Conservation (phyloP, 2,113 vertebrate genomes). For the Lontra canadensis region DNA sequence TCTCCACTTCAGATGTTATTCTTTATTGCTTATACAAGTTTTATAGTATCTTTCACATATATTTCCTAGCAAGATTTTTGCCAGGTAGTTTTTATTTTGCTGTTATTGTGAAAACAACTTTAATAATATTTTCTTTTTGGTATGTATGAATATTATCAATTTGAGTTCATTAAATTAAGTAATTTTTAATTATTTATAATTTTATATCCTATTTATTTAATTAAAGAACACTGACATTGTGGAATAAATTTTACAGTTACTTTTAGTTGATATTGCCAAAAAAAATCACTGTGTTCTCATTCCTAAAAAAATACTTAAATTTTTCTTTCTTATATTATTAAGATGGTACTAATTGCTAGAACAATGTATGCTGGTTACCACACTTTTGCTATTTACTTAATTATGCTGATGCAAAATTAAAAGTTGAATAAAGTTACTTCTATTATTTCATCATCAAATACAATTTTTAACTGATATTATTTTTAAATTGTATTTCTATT, state of each 20-base stretch:
- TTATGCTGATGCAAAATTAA: slow-evolving; percentile 14
- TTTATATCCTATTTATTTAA: not conserved
- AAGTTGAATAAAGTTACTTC: not conserved
- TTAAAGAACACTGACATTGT: not conserved
- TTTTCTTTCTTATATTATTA: not conserved
- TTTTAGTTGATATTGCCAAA: not conserved
- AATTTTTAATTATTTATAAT: not conserved
- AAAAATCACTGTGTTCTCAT: not conserved
- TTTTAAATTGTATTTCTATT: not conserved
- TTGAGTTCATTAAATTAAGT: not conserved
- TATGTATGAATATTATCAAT: not conserved
- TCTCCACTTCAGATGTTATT: not conserved
- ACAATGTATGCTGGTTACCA: not conserved
- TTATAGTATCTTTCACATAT: not conserved
- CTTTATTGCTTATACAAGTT: not conserved
- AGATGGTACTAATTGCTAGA: not conserved
- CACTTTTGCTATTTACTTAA: not conserved
- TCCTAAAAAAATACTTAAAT: not conserved
- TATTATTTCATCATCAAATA: not conserved
- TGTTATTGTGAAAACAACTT: not conserved
- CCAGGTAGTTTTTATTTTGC: not conserved
- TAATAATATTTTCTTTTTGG: not conserved
- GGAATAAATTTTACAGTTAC: not conserved
- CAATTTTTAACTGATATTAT: not conserved
- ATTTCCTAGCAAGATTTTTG: not conserved